phyloP scores from a whole-genome alignment of 1,140 invertebrate species.

The Melanaphis sacchari region DNA sequence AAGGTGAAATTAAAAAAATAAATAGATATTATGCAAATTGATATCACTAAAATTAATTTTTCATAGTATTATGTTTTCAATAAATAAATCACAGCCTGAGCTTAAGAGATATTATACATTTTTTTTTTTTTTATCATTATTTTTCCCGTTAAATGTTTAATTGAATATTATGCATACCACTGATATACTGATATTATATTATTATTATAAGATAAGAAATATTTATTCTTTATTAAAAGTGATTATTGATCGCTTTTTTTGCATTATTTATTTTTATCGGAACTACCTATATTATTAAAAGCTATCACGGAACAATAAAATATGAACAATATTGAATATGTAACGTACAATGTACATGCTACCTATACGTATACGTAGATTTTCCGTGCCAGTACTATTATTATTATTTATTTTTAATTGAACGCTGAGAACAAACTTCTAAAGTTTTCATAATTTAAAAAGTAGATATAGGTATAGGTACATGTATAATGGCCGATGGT shows the following conservation, averaged over 20 bases:
- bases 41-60: not conserved
- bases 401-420: slow-evolving; percentile 26
- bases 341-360: not conserved
- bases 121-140: not conserved
- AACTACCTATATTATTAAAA: too few species aligned
- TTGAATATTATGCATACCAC: not conserved
- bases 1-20: not conserved
- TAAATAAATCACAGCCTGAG: not conserved
- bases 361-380: not conserved
- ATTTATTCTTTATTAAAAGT: not conserved
- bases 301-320: not conserved
- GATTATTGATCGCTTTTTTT: not conserved
- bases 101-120: too few species aligned
- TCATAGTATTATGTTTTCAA: not conserved
- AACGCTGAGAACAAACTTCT: not conserved
- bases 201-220: not conserved
- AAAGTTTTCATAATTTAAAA: not conserved
- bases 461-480: not conserved
- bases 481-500: not conserved
- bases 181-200: not conserved
- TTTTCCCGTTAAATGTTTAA: not conserved
- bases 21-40: not conserved
- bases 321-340: not conserved
- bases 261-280: not conserved
- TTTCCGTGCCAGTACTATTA: not conserved